Percentiles rank a stretch among this genome's conserved stretches.
phyloP scores from a whole-genome alignment of 2,888 invertebrate species.

The Notodonta ziczac region DNA sequence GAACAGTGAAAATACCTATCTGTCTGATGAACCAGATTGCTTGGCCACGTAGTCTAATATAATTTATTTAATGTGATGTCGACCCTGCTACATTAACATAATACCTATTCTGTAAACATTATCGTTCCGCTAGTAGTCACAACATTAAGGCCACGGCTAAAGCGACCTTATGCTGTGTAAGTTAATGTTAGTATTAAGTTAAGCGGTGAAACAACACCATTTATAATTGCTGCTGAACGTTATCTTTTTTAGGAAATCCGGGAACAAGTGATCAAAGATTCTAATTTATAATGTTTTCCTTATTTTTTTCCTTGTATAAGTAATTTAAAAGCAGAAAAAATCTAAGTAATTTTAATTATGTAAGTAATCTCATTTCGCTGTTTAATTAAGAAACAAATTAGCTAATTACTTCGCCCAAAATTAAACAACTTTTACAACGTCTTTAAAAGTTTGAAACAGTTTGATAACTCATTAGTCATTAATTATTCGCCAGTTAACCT shows the following conservation, averaged over 20 bases:
- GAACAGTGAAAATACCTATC: constrained; percentile 10
- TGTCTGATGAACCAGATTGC: background rate
- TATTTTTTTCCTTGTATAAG: no score
- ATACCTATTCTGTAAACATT: constrained; percentile 15
- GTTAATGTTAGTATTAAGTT: background rate
- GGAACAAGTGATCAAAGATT: no score
- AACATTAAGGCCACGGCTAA: constrained; percentile 18
- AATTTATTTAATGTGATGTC: constrained; percentile 8
- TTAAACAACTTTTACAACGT: background rate
- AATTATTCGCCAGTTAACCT: background rate
- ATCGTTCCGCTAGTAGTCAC: constrained; percentile 16
- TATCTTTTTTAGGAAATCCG: no score
- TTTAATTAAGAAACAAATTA: background rate
- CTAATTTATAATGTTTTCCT: no score
- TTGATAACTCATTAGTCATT: background rate
- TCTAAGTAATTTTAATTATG: no score
- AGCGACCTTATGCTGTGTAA: constrained; percentile 8
- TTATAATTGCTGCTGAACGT: no score
- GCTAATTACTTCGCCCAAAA: background rate
- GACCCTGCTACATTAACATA: constrained; percentile 18
- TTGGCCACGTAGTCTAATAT: constrained; percentile 4
- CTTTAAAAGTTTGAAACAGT: no score
- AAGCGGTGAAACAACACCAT: no score
- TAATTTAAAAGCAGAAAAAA: no score
- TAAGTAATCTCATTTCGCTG: background rate